Conservation (phyloP, 2,797 vertebrate genomes). For the Balearica regulorum region DNA sequence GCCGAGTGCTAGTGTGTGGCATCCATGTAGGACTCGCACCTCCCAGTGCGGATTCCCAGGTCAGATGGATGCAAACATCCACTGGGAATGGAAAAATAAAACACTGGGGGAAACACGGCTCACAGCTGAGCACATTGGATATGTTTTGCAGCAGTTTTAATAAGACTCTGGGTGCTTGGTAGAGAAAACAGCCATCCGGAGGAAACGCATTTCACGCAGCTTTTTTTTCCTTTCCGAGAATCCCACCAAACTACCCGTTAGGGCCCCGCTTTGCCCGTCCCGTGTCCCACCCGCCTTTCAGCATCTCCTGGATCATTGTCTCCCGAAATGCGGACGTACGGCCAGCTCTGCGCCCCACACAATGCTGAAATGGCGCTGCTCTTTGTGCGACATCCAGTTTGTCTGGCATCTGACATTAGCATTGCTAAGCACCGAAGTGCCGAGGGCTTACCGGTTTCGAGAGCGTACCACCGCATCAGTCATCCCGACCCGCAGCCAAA, state of each 20-base stretch:
- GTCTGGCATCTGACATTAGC: slow-evolving; percentile 69
- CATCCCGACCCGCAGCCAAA: background rate
- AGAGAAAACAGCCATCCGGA: background rate
- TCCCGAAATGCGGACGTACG: background rate
- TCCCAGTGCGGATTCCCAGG: accelerated
- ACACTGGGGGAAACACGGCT: background rate
- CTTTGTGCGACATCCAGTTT: slow-evolving; percentile 42
- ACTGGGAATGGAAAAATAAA: background rate
- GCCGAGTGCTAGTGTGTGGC: accelerated
- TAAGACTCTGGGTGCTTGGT: accelerated
- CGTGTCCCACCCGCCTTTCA: background rate
- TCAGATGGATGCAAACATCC: background rate
- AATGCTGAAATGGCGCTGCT: background rate
- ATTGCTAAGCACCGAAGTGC: background rate
- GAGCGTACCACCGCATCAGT: background rate
- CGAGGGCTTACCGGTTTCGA: background rate
- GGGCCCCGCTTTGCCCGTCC: background rate
- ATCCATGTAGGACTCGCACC: background rate
- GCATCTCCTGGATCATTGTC: background rate
- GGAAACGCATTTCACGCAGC: background rate
- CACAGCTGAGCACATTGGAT: background rate
- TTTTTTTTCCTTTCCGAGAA: background rate
- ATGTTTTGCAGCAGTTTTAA: background rate
- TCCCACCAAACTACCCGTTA: background rate
- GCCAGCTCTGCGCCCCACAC: slow-evolving; percentile 15